phyloP scores from a whole-genome alignment of 2,888 invertebrate species.

The Tupiocoris notatus region DNA sequence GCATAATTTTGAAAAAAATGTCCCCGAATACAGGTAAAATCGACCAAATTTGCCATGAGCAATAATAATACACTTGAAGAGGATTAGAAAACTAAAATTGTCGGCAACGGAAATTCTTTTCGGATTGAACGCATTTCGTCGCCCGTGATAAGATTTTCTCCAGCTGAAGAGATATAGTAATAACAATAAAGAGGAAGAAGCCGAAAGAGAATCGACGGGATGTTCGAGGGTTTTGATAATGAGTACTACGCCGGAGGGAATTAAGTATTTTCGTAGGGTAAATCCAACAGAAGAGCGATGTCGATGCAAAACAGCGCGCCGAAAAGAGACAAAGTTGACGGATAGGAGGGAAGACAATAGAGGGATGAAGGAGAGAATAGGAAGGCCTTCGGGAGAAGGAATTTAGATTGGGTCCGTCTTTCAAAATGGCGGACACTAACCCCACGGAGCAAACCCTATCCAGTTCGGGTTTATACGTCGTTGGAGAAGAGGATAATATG shows the following conservation, averaged over 20 bases:
- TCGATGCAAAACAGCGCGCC: conserved; percentile 27
- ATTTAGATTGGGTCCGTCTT: conserved; percentile 46
- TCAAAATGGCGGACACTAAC: conserved; percentile 36
- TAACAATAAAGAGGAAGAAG: conserved; percentile 1
- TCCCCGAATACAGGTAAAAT: too few relatives aligned
- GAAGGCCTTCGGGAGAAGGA: conserved; percentile 20
- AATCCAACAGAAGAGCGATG: conserved; percentile 37
- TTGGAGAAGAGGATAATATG: neutral
- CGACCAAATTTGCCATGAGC: too few relatives aligned
- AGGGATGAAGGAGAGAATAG: conserved; percentile 12
- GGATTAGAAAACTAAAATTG: too few relatives aligned
- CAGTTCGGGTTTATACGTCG: conserved; percentile 1
- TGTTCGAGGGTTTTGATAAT: conserved; percentile 29
- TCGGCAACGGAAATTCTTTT: too few relatives aligned
- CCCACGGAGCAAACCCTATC: neutral
- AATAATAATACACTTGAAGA: too few relatives aligned
- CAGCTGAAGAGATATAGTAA: too few relatives aligned
- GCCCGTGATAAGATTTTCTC: too few relatives aligned
- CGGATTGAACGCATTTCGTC: too few relatives aligned
- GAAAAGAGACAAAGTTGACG: too few relatives aligned
- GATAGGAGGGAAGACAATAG: conserved; percentile 30
- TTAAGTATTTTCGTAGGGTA: conserved; percentile 30
- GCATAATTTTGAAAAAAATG: too few relatives aligned
- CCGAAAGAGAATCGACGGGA: conserved; percentile 2
- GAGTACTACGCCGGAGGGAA: conserved; percentile 42